Evolutionary conservation across 2,113 vertebrate genomes (phyloP), one percentile per base, ranked within the genome.

Genomic region (Gracilinanus agilis): DNA sequence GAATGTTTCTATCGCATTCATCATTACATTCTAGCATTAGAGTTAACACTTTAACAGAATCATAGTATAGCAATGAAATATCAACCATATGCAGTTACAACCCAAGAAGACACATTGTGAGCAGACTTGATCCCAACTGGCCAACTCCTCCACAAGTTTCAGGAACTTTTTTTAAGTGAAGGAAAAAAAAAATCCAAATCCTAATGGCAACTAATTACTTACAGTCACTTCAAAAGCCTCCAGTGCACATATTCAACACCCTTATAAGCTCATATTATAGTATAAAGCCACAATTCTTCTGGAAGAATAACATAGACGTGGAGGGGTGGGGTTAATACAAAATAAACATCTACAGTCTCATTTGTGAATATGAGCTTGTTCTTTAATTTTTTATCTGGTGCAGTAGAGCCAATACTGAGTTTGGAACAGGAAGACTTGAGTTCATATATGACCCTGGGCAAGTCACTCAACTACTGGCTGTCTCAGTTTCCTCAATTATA

Each of bases 141-240:
- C n/a, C n/a, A 67, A 90, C 88, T 44, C 49, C 13, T 91, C 29
- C 8, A 40, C 61, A 91, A 27, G 13, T 92, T 95, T 94, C 44
- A 95, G 58, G 88, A 94, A 94, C 49, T 95, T 93, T 25, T 92
- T 95, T 93, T 92, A 34, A 91, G 58, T 90, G 49, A 94, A 95
- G 49, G 92, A 44, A 94, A 97, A 96, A 58, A 27, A 88, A 8
- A 55, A 61, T n/a, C 9, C 89, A 53, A 90, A 53, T 90, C 61
- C 53, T 16, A 55, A 10, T 4, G 7, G 24, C 58, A 24, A 92
- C 88, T 90, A 90, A 24, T 83, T 44, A 94, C 83, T 93, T 89
- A 95, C 94, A 92, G 54, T 67, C 53, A 55, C 44, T 89, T n/a
- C 91, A 90, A 91, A 2, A 6, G 61, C 90, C 88, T 16, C 89